Evolutionary conservation across 2,113 vertebrate species (phyloP), one percentile per base, ranked within the genome.

Genomic region (Cyanistes caeruleus): DNA sequence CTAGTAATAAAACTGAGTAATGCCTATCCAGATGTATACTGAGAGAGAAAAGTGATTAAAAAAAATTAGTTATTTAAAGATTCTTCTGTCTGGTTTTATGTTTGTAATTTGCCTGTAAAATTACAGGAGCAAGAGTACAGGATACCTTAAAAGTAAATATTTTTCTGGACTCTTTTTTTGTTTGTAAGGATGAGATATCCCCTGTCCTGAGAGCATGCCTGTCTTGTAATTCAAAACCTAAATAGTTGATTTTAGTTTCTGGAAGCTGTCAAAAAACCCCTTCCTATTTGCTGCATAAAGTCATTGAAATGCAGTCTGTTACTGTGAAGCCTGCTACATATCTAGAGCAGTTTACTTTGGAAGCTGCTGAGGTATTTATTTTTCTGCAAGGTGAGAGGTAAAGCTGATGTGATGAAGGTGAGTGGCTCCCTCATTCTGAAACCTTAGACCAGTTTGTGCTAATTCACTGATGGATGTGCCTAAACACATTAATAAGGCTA

Each of bases 401-500:
- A 94, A 95, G 96, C 97, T 98, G 95, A 97, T 96, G 86, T 85
- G 95, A 84, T 97, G 84, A 96, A 97, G 98, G 94, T 97, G 96
- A 97, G 95, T 97, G 96, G 44, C 91, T 95, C 92, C 35, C 49
- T 94, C 59, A 35, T 75, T 72, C 62, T 93, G 96, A 98, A 98
- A 97, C 97, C 96, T 87, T 96, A 97, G 94, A 89, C 58, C 16
- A 62, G 80, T 98, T 97, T 97, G 97, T 67, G 88, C 93, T 98
- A 97, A 97, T 97, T 98, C 87, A 85, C 97, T 98, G 97, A 97
- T 98, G 97, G 98, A 98, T 97, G 97, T 97, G 97, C 97, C 97
- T 98, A 98, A 98, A 98, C 97, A 97, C 98, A 98, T 98, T 98
- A 98, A 98, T 98, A 98, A 95, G 96, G 97, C 95, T 98, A 98